Conservation (phyloP, 2,797 vertebrate genomes). For the Pteropus rufus region DNA sequence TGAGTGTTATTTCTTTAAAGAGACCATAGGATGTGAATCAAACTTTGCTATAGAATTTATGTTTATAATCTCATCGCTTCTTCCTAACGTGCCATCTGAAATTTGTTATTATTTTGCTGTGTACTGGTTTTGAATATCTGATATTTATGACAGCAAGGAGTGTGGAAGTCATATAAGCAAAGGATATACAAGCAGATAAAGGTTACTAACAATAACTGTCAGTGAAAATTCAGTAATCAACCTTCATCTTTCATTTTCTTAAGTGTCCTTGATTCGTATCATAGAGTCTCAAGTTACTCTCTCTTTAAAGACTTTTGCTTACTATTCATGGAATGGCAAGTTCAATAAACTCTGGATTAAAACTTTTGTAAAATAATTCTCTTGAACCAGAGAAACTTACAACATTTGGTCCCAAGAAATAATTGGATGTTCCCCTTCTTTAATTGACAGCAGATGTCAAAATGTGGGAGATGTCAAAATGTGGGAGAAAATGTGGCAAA, state of each 20-base stretch:
- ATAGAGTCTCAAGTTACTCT: conserved; percentile 53
- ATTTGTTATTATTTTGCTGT: conserved; percentile 81
- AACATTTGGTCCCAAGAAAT: conserved; percentile 41
- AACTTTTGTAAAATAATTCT: conserved; percentile 71
- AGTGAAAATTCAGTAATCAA: conserved; percentile 80
- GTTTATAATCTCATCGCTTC: conserved; percentile 77
- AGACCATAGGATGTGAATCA: conserved; percentile 77
- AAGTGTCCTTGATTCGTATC: conserved; percentile 73
- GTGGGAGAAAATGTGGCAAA: neutral
- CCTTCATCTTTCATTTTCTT: conserved; percentile 64
- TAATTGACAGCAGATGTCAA: conserved; percentile 46
- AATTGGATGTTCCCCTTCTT: conserved; percentile 52
- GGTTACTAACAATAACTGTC: conserved; percentile 80
- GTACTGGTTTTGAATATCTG: conserved; percentile 80
- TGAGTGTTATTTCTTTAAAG: conserved; percentile 66
- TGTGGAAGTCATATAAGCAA: conserved; percentile 77
- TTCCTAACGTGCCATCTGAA: conserved; percentile 81
- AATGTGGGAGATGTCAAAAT: conserved; percentile 57
- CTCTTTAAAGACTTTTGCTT: conserved; percentile 69
- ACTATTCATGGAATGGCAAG: conserved; percentile 48
- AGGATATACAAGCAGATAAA: conserved; percentile 76
- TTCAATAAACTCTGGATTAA: conserved; percentile 63
- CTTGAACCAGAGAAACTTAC: conserved; percentile 56
- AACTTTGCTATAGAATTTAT: conserved; percentile 71
- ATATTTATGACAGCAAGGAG: conserved; percentile 80